These are phyloP conservation scores for Taenaris catops DNA, from an alignment of 2,888 invertebrate species.

Conservation along the genomic window DNA sequence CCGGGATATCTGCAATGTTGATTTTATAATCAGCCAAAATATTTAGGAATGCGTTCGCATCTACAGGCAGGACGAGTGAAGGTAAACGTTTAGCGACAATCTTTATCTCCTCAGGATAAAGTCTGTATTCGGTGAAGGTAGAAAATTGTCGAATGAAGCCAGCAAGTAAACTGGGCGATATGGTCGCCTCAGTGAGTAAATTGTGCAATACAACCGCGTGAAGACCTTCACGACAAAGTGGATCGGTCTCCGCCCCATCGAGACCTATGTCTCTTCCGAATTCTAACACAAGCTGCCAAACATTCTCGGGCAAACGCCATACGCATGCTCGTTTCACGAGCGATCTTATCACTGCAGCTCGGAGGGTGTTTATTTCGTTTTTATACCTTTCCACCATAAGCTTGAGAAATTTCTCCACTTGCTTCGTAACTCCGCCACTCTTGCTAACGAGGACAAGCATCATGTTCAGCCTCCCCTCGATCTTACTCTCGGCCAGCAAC, in stretches of 20 bases:
- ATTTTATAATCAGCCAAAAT: slow-evolving; percentile 35
- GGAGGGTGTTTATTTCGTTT: slow-evolving; percentile 47
- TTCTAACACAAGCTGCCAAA: slow-evolving; percentile 41
- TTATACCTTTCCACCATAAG: slow-evolving; percentile 34
- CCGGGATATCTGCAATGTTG: slow-evolving; percentile 27
- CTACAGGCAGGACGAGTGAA: slow-evolving; percentile 28
- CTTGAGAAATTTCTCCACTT: slow-evolving; percentile 37
- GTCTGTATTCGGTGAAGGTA: slow-evolving; percentile 38
- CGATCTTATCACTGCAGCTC: slow-evolving; percentile 51
- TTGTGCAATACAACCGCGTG: slow-evolving; percentile 48
- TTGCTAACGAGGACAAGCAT: slow-evolving; percentile 58
- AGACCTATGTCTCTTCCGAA: slow-evolving; percentile 48
- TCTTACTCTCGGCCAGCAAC: slow-evolving; percentile 36
- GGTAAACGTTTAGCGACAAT: slow-evolving; percentile 30
- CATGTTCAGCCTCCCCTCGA: slow-evolving; percentile 47
- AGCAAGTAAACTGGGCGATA: slow-evolving; percentile 27
- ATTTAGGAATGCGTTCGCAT: slow-evolving; percentile 33
- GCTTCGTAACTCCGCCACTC: slow-evolving; percentile 40
- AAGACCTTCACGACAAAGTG: slow-evolving; percentile 45
- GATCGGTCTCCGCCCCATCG: slow-evolving; percentile 39
- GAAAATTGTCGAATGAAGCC: slow-evolving; percentile 41
- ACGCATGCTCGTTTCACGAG: slow-evolving; percentile 45
- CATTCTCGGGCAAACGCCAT: slow-evolving; percentile 45
- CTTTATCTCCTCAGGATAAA: slow-evolving; percentile 34
- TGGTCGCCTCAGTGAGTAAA: slow-evolving; percentile 30